phyloP scores from a whole-genome alignment of 2,113 vertebrate genomes.

The Calyptommatus sinebrachiatus region DNA sequence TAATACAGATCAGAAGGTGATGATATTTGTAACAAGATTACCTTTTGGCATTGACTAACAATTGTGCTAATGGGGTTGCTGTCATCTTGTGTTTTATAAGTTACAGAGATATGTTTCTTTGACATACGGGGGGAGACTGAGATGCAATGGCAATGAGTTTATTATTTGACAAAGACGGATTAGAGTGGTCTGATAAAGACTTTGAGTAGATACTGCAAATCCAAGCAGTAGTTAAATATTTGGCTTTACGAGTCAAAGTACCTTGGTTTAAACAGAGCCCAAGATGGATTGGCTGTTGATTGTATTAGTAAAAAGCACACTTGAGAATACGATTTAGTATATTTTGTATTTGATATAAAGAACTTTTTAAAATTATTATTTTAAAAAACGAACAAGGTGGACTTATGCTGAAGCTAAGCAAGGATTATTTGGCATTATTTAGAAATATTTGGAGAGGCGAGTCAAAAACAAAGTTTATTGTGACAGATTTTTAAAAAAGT shows the following conservation, averaged over 20 bases:
- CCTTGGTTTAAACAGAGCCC: constrained; percentile 48
- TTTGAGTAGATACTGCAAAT: constrained; percentile 54
- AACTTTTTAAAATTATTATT: too few relatives aligned
- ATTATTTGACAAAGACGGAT: constrained; percentile 68
- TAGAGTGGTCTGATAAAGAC: constrained; percentile 52
- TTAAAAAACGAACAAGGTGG: constrained; percentile 36
- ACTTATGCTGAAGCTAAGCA: neutral
- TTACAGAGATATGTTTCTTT: constrained; percentile 68
- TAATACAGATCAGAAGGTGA: constrained; percentile 70
- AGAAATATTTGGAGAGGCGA: neutral
- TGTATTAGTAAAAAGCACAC: constrained; percentile 48
- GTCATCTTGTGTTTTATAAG: constrained; percentile 70
- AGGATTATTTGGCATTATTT: neutral
- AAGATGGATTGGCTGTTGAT: constrained; percentile 38
- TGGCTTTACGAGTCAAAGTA: constrained; percentile 44
- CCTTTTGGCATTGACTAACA: constrained; percentile 68
- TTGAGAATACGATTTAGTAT: constrained; percentile 42
- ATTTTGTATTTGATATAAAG: neutral
- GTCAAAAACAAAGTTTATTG: neutral
- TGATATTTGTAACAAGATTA: constrained; percentile 75
- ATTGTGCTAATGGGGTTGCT: constrained; percentile 64
- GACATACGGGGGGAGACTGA: constrained; percentile 73
- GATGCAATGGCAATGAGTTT: constrained; percentile 55
- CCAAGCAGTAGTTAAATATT: constrained; percentile 57
- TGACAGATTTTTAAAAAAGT: neutral